Evolutionary conservation across 2,888 invertebrate species (phyloP).

Genomic region (Brachyptera putata): DNA sequence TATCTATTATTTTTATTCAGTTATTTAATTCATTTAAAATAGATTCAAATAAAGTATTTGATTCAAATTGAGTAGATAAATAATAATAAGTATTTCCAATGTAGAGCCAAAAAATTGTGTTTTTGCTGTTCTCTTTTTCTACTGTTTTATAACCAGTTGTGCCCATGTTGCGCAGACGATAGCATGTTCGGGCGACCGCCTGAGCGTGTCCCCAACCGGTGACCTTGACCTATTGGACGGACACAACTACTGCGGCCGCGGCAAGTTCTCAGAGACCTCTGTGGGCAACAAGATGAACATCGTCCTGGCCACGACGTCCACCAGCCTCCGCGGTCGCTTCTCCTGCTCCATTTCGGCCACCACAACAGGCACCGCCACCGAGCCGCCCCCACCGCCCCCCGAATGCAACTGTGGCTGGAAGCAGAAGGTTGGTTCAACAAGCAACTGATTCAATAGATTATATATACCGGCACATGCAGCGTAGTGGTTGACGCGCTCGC

Average conservation of each 20-base stretch:
- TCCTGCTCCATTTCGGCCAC: background rate
- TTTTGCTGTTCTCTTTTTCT: background rate
- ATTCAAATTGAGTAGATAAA: too few relatives aligned
- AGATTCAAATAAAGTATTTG: too few relatives aligned
- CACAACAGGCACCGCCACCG: background rate
- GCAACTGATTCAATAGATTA: too few relatives aligned
- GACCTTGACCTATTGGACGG: slow-evolving; percentile 46
- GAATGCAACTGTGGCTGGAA: slow-evolving; percentile 58
- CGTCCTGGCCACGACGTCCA: slow-evolving; percentile 26
- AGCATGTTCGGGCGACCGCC: slow-evolving; percentile 48
- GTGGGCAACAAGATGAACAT: slow-evolving; percentile 38
- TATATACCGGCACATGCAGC: too few relatives aligned
- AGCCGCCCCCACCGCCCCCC: slow-evolving; percentile 29
- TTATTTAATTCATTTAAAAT: too few relatives aligned
- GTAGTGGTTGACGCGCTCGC: too few relatives aligned
- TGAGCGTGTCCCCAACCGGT: slow-evolving; percentile 52
- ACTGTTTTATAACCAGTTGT: too few relatives aligned
- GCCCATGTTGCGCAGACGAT: background rate
- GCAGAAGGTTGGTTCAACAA: slow-evolving; percentile 6
- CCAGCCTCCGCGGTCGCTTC: background rate
- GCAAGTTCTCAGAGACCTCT: slow-evolving; percentile 40
- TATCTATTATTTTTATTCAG: too few relatives aligned
- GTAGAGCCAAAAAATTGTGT: too few relatives aligned
- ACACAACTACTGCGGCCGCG: slow-evolving; percentile 53
- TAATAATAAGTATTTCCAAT: too few relatives aligned